Evolutionary conservation across 2,113 vertebrate species (phyloP), one percentile per base, ranked within the genome.

Genomic region (Nibea coibor): DNA sequence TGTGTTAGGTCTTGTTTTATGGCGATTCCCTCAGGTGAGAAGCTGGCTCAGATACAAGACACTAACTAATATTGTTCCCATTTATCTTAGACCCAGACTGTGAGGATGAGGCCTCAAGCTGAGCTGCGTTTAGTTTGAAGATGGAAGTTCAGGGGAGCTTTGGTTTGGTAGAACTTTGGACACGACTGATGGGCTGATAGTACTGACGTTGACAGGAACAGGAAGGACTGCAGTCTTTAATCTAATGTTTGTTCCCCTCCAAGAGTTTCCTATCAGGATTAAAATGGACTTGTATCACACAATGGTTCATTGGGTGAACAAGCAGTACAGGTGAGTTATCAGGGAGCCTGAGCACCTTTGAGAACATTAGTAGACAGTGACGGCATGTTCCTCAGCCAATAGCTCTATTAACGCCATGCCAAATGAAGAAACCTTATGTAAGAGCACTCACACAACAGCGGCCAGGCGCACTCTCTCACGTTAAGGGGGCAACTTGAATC

Each of bases 1-100:
- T 84, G 51, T 2, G 73, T 73, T 72, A 14, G 42, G 53, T 82
- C 87, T 91, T 82, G 86, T 76, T 78, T 51, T 53, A 59, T 22
- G 51, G 31, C 4, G 10, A 43, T 50, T 51, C 26, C 75, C 51
- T 66, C 39, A 45, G 59, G 68, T 74, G 43, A 73, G 39, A 70
- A 24, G 22, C 48, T 54, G n/a, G 61, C 42, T 72, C 51, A 24
- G n/a, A 51, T 24, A 53, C 47, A 57, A 65, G 22, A 66, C 20
- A 22, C 26, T 35, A 8, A 45, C 11, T 22, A n/a, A 39, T 6
- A 59, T 58, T 26, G 48, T 39, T 68, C 39, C 45, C 48, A 45
- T 69, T 73, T 35, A 17, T 76, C 63, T 83, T 64, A 76, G 45
- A 80, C 28, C 62, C 67, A 17, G 71, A 61, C 77, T 72, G 43